Evolutionary conservation across 2,797 vertebrate species (phyloP).

Genomic region (Cossypha polioptera): DNA sequence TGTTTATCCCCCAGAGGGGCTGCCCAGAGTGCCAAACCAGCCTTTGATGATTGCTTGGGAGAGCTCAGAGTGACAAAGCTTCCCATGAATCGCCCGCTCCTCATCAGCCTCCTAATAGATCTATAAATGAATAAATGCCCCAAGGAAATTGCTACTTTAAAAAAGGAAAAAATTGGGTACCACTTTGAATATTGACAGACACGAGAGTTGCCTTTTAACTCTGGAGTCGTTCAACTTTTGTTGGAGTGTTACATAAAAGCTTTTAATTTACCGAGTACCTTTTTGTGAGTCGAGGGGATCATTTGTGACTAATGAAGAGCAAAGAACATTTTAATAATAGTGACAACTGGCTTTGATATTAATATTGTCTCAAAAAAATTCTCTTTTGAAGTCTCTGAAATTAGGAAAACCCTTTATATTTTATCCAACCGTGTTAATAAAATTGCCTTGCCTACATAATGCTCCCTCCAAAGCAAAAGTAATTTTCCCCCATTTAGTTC

Average conservation of each 20-base stretch:
- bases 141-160: slow-evolving; percentile 34
- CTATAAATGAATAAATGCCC: slow-evolving; percentile 54
- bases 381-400: slow-evolving; percentile 68
- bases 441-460: slow-evolving; percentile 64
- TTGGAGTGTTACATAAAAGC: slow-evolving; percentile 66
- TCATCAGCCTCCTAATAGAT: slow-evolving; percentile 43
- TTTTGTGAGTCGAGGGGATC: slow-evolving; percentile 68
- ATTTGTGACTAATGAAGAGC: slow-evolving; percentile 71
- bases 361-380: slow-evolving; percentile 64
- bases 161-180: slow-evolving; percentile 34
- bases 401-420: slow-evolving; percentile 62
- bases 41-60: slow-evolving; percentile 15
- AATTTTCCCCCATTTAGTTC: slow-evolving; percentile 60
- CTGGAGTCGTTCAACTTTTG: slow-evolving; percentile 61
- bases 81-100: slow-evolving; percentile 16
- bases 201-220: slow-evolving; percentile 63
- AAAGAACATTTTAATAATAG: slow-evolving; percentile 70
- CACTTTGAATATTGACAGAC: slow-evolving; percentile 50
- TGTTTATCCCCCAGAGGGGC: slow-evolving; percentile 38
- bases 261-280: slow-evolving; percentile 69
- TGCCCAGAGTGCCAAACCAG: slow-evolving; percentile 18
- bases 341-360: slow-evolving; percentile 68
- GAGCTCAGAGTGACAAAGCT: neutral
- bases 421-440: slow-evolving; percentile 67
- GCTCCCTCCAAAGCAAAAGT: slow-evolving; percentile 32